These are phyloP conservation scores for Trichoplusia ni DNA, from an alignment of 1,140 invertebrate species.

Conservation along the genomic window DNA sequence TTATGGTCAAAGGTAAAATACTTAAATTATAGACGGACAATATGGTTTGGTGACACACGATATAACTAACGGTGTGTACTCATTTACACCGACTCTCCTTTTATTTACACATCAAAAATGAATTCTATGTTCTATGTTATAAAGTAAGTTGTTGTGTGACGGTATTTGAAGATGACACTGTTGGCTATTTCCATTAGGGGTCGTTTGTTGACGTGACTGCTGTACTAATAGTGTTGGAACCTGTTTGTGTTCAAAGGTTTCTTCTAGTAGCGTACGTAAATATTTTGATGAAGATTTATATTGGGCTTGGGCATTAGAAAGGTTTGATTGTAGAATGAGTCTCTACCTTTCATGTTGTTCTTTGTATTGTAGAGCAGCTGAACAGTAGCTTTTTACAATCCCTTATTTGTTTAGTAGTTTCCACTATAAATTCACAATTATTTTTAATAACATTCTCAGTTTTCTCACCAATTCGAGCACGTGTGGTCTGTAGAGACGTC, in stretches of 20 bases:
- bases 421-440: no score
- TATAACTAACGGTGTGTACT: conserved; percentile 64
- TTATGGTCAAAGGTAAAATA: conserved; percentile 38
- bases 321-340: no score
- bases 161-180: conserved; percentile 40
- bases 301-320: background rate
- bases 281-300: conserved; percentile 6
- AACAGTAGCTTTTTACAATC: no score
- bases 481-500: background rate
- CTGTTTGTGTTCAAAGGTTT: conserved; percentile 55
- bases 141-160: conserved; percentile 39
- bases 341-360: no score
- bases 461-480: no score
- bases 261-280: conserved; percentile 7
- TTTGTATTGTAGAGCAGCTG: no score
- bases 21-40: conserved; percentile 43
- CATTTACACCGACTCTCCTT: conserved; percentile 54
- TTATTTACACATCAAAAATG: conserved; percentile 23
- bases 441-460: no score
- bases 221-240: conserved; percentile 57
- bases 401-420: no score
- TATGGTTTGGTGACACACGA: conserved; percentile 62
- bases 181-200: conserved; percentile 48
- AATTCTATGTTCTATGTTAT: conserved; percentile 19
- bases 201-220: conserved; percentile 62